These are phyloP conservation scores for Leptopilina drosophilae DNA, from an alignment of 2,888 invertebrate genomes.

Conservation along the genomic window DNA sequence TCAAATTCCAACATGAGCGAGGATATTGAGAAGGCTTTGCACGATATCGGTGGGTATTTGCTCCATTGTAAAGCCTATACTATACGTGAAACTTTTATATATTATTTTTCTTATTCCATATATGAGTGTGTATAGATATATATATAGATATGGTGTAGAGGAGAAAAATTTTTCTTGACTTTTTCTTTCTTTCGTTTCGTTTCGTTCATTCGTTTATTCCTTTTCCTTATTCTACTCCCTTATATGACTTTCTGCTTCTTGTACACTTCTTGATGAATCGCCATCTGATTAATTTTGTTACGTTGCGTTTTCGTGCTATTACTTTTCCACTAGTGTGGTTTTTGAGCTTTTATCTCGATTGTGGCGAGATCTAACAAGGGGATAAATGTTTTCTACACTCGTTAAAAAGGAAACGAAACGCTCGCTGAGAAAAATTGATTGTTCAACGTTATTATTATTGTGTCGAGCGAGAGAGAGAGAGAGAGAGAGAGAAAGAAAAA, in stretches of 20 bases:
- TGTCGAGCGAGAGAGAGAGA: neutral
- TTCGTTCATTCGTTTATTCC: too few relatives aligned
- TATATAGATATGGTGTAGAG: too few relatives aligned
- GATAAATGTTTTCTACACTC: conserved; percentile 32
- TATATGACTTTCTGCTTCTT: too few relatives aligned
- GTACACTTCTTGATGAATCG: conserved; percentile 23
- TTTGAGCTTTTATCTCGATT: conserved; percentile 27
- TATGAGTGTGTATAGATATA: too few relatives aligned
- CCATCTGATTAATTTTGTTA: conserved; percentile 36
- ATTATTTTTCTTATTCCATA: conserved; percentile 17
- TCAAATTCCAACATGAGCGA: conserved; percentile 35
- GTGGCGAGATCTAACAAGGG: conserved; percentile 25
- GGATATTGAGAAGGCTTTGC: conserved; percentile 23
- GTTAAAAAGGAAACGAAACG: conserved; percentile 4
- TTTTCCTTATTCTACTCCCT: too few relatives aligned
- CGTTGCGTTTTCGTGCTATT: conserved; percentile 32
- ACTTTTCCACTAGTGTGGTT: conserved; percentile 5
- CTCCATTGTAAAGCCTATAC: conserved; percentile 22
- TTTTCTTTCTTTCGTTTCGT: too few relatives aligned
- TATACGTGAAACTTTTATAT: conserved; percentile 27
- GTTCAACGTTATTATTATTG: neutral
- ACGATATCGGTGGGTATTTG: conserved; percentile 31
- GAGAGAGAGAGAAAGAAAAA: too few relatives aligned
- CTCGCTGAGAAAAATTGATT: conserved; percentile 11
- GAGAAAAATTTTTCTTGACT: conserved; percentile 10